These are phyloP conservation scores for Eilema depressum DNA, from an alignment of 2,888 invertebrate species.

Conservation along the genomic window DNA sequence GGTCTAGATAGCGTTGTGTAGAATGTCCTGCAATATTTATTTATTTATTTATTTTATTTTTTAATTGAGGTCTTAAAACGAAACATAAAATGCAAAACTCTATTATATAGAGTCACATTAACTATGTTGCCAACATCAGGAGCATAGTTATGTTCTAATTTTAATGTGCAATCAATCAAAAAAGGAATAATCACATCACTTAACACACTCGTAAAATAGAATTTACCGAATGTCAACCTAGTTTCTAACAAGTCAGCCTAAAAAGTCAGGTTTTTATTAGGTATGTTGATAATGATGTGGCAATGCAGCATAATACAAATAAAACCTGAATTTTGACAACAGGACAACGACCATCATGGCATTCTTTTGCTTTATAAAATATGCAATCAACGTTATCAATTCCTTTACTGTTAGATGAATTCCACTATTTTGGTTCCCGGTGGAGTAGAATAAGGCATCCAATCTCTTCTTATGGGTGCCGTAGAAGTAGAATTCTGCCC, in stretches of 20 bases:
- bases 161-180: not conserved
- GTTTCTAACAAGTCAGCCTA: no score
- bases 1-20: no score
- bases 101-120: no score
- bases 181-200: not conserved
- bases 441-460: no score
- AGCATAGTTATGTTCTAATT: not conserved
- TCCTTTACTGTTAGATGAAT: no score
- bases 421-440: no score
- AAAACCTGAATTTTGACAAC: not conserved
- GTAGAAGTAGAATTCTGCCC: no score
- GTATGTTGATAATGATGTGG: not conserved
- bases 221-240: not conserved
- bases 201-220: not conserved
- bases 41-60: no score
- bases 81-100: not conserved
- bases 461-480: no score
- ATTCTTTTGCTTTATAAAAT: not conserved
- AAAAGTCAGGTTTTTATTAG: not conserved
- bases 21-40: no score
- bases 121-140: not conserved
- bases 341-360: not conserved
- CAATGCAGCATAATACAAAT: not conserved
- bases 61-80: not conserved
- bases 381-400: not conserved